Percentiles rank a stretch among this genome's conserved stretches.
Conservation (phyloP, 2,888 invertebrate species). For the Drosophila prolongata region DNA sequence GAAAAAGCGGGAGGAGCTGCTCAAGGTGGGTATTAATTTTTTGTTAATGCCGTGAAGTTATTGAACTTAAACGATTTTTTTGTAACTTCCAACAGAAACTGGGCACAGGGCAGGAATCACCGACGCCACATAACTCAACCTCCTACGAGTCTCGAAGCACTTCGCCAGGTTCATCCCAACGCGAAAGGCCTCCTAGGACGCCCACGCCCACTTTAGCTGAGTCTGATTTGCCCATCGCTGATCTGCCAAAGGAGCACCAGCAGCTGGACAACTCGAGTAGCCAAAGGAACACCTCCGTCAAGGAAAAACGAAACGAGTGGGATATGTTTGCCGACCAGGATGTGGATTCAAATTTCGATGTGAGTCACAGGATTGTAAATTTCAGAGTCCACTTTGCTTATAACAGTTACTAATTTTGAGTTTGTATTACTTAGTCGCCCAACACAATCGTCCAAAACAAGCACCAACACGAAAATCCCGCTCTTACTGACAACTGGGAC, state of each 20-base stretch:
- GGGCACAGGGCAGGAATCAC: conserved; percentile 54
- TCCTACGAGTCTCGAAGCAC: conserved; percentile 65
- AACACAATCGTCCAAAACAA: conserved; percentile 86
- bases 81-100: conserved; percentile 63
- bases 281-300: conserved; percentile 51
- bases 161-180: conserved; percentile 53
- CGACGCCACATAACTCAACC: conserved; percentile 58
- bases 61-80: too few species aligned
- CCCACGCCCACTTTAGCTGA: conserved; percentile 41
- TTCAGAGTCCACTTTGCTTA: conserved; percentile 25
- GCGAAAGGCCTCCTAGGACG: conserved; percentile 39
- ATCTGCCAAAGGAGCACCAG: conserved; percentile 9
- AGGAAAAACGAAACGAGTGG: conserved; percentile 88
- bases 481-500: conserved; percentile 99
- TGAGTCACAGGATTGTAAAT: conserved; percentile 85
- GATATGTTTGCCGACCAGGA: conserved; percentile 97
- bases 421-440: conserved; percentile 86
- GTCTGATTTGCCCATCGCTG: conserved; percentile 7
- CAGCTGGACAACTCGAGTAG: conserved; percentile 20
- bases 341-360: conserved; percentile 90
- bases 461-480: conserved; percentile 91
- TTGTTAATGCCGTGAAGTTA: background rate
- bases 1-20: conserved; percentile 93
- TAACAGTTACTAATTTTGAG: background rate
- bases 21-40: conserved; percentile 87